Percentiles rank a stretch among this genome's conserved stretches.
phyloP scores from a whole-genome alignment of 2,888 invertebrate species.

The Eupithecia dodoneata region DNA sequence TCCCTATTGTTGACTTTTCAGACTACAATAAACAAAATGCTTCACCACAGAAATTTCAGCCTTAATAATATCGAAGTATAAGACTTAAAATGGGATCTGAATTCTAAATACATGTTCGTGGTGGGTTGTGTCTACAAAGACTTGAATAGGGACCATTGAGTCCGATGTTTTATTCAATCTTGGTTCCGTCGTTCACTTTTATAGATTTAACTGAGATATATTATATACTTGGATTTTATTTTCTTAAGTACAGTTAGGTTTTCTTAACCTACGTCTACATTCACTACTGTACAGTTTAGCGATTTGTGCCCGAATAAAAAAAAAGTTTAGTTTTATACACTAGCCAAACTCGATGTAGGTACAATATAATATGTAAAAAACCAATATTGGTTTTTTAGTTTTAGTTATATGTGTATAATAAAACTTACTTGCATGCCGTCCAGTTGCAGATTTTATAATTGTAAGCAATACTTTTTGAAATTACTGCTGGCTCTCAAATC shows the following conservation, averaged over 20 bases:
- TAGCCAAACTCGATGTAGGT: too few relatives aligned
- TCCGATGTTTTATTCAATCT: slow-evolving; percentile 7
- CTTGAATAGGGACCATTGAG: slow-evolving; percentile 13
- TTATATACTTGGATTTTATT: background rate
- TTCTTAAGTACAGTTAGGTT: background rate
- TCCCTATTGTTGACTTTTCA: slow-evolving; percentile 65
- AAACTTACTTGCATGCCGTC: too few relatives aligned
- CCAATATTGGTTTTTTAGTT: too few relatives aligned
- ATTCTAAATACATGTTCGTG: slow-evolving; percentile 23
- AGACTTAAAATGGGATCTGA: slow-evolving; percentile 17
- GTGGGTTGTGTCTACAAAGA: slow-evolving; percentile 17
- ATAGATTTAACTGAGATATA: background rate
- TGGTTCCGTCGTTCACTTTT: background rate
- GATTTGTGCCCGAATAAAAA: too few relatives aligned
- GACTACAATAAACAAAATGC: slow-evolving; percentile 44
- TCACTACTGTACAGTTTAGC: too few relatives aligned
- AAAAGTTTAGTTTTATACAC: too few relatives aligned
- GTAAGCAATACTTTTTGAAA: too few relatives aligned
- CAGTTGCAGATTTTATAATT: too few relatives aligned
- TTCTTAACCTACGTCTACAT: background rate
- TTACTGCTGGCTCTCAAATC: too few relatives aligned
- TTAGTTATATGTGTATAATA: too few relatives aligned
- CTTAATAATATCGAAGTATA: background rate
- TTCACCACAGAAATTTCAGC: slow-evolving; percentile 13
- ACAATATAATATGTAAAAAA: too few relatives aligned